Evolutionary conservation across 2,113 vertebrate species (phyloP), one percentile per base, ranked within the genome.

Genomic region (Aramus guarauna): DNA sequence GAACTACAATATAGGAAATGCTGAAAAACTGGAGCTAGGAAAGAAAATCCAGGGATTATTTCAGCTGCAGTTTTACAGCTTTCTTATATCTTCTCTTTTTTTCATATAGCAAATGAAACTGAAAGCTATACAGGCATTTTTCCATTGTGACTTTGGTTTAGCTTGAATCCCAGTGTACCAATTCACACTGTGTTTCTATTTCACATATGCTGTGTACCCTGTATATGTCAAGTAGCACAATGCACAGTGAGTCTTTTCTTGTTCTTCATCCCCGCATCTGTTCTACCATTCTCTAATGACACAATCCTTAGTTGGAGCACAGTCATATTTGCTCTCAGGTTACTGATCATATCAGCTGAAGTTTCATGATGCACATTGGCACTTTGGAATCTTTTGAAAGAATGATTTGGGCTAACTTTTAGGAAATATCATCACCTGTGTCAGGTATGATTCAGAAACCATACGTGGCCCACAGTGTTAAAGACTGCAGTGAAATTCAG

Each of bases 251-350:
- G 8, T 22, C 1, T 72, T 39, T 45, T 45, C 41, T 9, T 74
- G 22, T n/a, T 72, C 53, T 59, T 63, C n/a, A 41, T 53, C 19
- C 36, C 23, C 1, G 1, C 0, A 0, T 50, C 56, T 89, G 20
- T 92, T 58, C 37, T 82, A 41, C 36, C 20, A 22, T 30, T 27
- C 24, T 43, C 18, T 45, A 12, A 2, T 13, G 11, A 18, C 64
- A 29, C 55, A 64, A 4, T 17, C 55, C 53, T 59, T 14, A 1
- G 15, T 32, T 37, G 69, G 66, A 66, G 36, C 27, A 24, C 50
- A 36, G 45, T 48, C 41, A 2, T 2, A 11, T 1, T 2, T 81
- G 55, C n/a, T 67, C 11, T 63, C 11, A 1, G 23, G 45, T 80
- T 62, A 24, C 56, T 73, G 59, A 22, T 39, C 30, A 3, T 5